These are phyloP conservation scores for Rhodinocichla rosea DNA, from an alignment of 2,113 vertebrate genomes.

Conservation along the genomic window DNA sequence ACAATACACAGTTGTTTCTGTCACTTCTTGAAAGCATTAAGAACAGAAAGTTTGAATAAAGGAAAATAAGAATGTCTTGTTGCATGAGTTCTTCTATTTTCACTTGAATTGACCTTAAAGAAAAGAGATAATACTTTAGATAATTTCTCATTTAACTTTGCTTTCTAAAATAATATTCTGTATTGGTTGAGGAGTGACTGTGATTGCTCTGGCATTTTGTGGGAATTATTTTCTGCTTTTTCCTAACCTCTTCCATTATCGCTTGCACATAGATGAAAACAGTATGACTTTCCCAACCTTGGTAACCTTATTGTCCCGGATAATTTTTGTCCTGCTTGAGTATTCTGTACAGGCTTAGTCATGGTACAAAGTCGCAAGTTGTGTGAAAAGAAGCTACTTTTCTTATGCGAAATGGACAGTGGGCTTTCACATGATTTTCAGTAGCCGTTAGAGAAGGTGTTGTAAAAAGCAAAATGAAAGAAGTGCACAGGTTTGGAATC, in stretches of 20 bases:
- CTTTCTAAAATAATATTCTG: background rate
- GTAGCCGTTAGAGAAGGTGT: background rate
- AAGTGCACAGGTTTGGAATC: background rate
- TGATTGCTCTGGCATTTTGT: conserved; percentile 41
- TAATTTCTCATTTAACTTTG: conserved; percentile 12
- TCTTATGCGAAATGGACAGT: background rate
- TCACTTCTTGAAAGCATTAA: background rate
- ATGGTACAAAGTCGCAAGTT: background rate
- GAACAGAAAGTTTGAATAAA: background rate
- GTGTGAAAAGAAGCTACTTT: background rate
- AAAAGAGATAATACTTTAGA: conserved; percentile 9
- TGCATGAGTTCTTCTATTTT: background rate
- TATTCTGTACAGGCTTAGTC: background rate
- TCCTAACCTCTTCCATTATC: background rate
- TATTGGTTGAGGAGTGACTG: background rate
- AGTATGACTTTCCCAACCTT: background rate
- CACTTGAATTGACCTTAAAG: conserved; percentile 19
- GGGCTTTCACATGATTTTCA: background rate
- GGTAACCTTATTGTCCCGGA: background rate
- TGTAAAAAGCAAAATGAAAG: background rate
- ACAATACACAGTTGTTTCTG: background rate
- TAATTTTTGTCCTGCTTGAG: background rate
- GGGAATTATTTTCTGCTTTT: conserved; percentile 1
- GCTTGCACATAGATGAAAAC: background rate
- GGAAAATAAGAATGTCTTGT: background rate